Conservation (phyloP, 2,113 vertebrate genomes). For the Melanerpes aurifrons region DNA sequence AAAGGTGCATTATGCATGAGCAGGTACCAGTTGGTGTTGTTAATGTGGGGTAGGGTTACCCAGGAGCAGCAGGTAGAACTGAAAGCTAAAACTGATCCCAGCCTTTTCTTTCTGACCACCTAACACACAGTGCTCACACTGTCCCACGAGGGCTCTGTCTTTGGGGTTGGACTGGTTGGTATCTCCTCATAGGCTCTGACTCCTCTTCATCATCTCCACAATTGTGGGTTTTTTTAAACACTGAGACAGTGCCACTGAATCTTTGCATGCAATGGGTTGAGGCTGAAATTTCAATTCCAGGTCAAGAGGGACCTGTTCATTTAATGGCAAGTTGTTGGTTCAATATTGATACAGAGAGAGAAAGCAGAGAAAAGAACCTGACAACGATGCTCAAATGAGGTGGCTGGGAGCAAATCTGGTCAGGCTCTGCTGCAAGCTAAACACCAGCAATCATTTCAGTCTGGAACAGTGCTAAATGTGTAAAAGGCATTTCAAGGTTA, state of each 20-base stretch:
- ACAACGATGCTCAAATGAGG: not conserved
- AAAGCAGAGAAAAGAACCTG: not conserved
- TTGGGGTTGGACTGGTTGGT: not conserved
- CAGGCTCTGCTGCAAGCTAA: conserved; percentile 33
- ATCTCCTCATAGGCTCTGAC: not conserved
- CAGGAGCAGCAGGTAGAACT: conserved; percentile 21
- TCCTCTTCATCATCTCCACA: not conserved
- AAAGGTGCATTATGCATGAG: conserved; percentile 45
- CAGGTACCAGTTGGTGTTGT: not conserved
- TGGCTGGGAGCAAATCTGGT: not conserved
- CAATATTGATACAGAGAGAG: not conserved
- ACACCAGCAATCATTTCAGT: not conserved
- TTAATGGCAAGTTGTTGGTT: not conserved
- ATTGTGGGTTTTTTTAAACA: not conserved
- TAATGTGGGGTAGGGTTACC: conserved; percentile 4
- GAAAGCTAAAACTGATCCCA: conserved; percentile 9
- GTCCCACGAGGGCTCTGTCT: not conserved
- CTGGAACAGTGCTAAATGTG: not conserved
- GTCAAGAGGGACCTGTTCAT: not conserved
- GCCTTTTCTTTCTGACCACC: not conserved
- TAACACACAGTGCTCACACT: not conserved
- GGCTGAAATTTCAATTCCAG: not conserved
- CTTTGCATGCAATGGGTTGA: not conserved
- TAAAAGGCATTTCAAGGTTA: conserved; percentile 20
- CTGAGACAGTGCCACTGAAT: not conserved